Conservation (phyloP, 2,797 vertebrate genomes). For the Xerus rutilus region DNA sequence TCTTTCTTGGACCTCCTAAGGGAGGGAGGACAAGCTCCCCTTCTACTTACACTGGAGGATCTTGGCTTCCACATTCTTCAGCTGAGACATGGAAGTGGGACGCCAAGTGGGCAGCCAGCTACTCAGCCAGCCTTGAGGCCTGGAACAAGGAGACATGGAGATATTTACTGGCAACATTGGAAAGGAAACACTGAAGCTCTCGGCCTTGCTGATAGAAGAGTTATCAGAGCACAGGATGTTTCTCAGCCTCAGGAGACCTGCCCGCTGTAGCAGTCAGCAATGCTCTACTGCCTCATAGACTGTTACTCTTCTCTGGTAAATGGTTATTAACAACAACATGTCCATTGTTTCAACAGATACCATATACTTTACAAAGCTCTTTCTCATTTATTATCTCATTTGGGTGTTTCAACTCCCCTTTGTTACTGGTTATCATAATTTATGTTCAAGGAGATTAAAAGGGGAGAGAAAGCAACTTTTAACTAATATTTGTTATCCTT, state of each 20-base stretch:
- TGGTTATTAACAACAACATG: constrained; percentile 49
- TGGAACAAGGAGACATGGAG: constrained; percentile 71
- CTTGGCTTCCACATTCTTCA: constrained; percentile 95
- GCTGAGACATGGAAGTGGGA: constrained; percentile 95
- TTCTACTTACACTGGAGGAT: constrained; percentile 93
- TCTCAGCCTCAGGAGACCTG: background rate
- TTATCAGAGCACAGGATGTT: constrained; percentile 33
- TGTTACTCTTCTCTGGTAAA: constrained; percentile 53
- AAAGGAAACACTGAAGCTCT: constrained; percentile 26
- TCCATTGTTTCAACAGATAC: constrained; percentile 54
- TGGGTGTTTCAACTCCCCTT: constrained; percentile 11
- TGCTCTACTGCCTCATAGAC: background rate
- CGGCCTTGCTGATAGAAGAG: constrained; percentile 46
- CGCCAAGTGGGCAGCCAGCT: constrained; percentile 95
- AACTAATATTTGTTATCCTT: constrained; percentile 44
- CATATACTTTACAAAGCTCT: constrained; percentile 34
- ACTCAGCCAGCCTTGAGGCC: constrained; percentile 89
- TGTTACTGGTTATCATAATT: constrained; percentile 63
- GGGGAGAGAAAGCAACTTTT: background rate
- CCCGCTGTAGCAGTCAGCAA: background rate
- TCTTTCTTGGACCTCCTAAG: background rate
- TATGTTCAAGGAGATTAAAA: constrained; percentile 52
- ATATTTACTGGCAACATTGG: background rate
- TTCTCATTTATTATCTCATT: constrained; percentile 46
- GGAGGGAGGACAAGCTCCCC: background rate